Conservation (phyloP, 2,888 invertebrate genomes). For the Nezara viridula region DNA sequence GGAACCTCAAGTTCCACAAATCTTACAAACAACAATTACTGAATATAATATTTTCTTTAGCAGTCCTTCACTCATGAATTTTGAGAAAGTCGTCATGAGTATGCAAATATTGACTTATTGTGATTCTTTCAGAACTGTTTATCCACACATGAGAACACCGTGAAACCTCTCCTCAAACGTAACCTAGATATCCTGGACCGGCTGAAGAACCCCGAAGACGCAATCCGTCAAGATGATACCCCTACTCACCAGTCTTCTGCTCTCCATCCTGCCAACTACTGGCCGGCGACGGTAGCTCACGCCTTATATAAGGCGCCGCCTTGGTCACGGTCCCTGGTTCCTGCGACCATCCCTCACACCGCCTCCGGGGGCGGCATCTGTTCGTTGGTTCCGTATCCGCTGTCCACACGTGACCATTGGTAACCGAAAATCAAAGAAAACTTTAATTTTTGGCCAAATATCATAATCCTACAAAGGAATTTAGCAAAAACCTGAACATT, state of each 20-base stretch:
- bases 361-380: background rate
- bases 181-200: background rate
- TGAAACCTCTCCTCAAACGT: background rate
- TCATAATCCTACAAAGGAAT: too few species aligned
- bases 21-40: too few species aligned
- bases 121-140: background rate
- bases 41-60: too few species aligned
- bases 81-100: background rate
- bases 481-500: too few species aligned
- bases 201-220: background rate
- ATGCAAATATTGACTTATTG: background rate
- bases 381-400: background rate
- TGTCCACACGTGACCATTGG: background rate
- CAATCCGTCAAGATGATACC: background rate
- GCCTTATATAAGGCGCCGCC: slow-evolving; percentile 39
- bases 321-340: slow-evolving; percentile 24
- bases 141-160: background rate
- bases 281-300: slow-evolving; percentile 43
- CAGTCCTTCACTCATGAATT: background rate
- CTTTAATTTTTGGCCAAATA: background rate
- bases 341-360: slow-evolving; percentile 17
- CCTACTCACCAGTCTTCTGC: slow-evolving; percentile 49
- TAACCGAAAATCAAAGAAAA: background rate
- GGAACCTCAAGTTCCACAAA: too few species aligned
- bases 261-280: slow-evolving; percentile 42